These are phyloP conservation scores for Liparis tanakae DNA, from an alignment of 2,797 vertebrate genomes.

Conservation along the genomic window DNA sequence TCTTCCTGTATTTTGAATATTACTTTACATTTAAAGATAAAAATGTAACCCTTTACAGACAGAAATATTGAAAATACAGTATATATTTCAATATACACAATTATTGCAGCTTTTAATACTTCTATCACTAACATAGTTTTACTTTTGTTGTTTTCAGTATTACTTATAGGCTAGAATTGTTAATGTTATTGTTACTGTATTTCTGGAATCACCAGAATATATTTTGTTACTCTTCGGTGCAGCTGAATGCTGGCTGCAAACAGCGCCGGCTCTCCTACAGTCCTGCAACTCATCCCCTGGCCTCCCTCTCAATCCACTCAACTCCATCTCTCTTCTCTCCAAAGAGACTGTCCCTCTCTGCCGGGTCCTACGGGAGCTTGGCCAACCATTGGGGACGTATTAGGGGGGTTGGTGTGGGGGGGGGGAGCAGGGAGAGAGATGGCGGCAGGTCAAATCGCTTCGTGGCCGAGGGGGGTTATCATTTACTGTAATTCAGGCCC, in stretches of 20 bases:
- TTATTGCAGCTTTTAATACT: not conserved
- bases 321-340: constrained; percentile 52
- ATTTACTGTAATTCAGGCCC: constrained; percentile 90
- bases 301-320: constrained; percentile 43
- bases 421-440: constrained; percentile 69
- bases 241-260: constrained; percentile 27
- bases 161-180: not conserved
- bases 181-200: not conserved
- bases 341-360: constrained; percentile 61
- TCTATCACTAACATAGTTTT: not conserved
- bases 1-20: constrained; percentile 4
- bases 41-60: not conserved
- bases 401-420: constrained; percentile 67
- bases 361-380: constrained; percentile 77
- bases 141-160: constrained; percentile 3
- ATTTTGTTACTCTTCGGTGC: constrained; percentile 4
- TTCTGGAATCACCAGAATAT: constrained; percentile 1
- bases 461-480: constrained; percentile 87
- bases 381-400: constrained; percentile 87
- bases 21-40: not conserved
- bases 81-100: not conserved
- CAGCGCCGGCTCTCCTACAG: not conserved
- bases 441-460: constrained; percentile 89
- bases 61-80: not conserved
- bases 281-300: constrained; percentile 31